Conservation (phyloP, 2,113 vertebrate genomes). For the Halcyon malimbica region DNA sequence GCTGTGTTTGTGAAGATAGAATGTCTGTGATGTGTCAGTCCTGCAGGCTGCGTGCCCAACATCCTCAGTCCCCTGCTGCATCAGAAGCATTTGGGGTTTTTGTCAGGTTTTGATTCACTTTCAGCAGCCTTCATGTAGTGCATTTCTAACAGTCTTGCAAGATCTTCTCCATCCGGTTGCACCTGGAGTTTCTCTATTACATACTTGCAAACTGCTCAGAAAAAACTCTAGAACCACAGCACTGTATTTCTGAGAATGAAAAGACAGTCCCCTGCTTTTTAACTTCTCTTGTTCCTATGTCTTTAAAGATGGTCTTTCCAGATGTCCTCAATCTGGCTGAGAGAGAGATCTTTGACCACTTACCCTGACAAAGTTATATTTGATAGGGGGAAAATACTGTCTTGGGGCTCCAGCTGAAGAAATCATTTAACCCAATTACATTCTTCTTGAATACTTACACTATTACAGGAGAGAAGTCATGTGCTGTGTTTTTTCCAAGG, state of each 20-base stretch:
- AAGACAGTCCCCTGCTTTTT: background rate
- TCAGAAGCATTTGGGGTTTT: background rate
- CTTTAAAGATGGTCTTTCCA: background rate
- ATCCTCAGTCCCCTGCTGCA: background rate
- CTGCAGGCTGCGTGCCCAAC: background rate
- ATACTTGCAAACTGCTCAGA: background rate
- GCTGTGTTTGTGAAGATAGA: background rate
- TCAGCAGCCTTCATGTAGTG: background rate
- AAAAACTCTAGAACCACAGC: background rate
- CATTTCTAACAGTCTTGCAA: background rate
- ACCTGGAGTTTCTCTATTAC: background rate
- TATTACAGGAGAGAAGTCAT: background rate
- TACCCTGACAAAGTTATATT: background rate
- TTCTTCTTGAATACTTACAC: background rate
- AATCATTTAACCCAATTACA: background rate
- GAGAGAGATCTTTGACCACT: background rate
- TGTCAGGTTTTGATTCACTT: background rate
- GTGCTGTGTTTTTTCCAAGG: background rate
- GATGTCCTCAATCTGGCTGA: background rate
- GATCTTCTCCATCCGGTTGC: background rate
- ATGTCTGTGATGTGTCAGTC: background rate
- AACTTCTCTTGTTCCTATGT: background rate
- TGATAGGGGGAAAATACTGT: background rate
- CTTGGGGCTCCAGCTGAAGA: background rate
- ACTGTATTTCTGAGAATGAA: fast-evolving